Evolutionary conservation across 2,888 invertebrate genomes (phyloP), one percentile per base, ranked within the genome.

Genomic region (Caenorhabditis sinica): DNA sequence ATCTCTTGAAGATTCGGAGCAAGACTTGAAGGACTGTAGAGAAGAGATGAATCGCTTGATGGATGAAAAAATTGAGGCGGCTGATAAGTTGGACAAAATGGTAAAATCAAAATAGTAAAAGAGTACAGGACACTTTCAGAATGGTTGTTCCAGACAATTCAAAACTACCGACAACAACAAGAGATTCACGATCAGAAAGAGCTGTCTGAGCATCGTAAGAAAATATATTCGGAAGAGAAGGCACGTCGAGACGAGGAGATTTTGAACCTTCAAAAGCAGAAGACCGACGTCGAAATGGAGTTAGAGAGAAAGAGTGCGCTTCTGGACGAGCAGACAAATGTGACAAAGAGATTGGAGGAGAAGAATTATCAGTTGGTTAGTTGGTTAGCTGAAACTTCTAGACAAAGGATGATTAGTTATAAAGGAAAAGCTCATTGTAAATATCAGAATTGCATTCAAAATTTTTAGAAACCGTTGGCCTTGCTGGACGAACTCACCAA

Each of bases 111-210:
- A 36, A n/a, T 5, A 33, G n/a, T n/a, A n/a, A n/a, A n/a, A n/a
- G n/a, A n/a, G n/a, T n/a, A n/a, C n/a, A n/a, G n/a, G n/a, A n/a
- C n/a, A n/a, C n/a, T n/a, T n/a, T n/a, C n/a, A n/a, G n/a, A 43
- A 58, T 2, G 33, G 40, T 77, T 15, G 17, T 23, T 65, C 28
- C 51, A 87, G 87, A 86, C 88, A 30, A 83, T 88, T n/a, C 80
- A 86, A 61, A 82, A 83, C 51, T 80, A 80, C 43, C 83, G 81
- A 11, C 76, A 83, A 58, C 73, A 83, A 58, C 85, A 86, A 77
- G 85, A 86, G 51, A 73, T 88, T 36, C 80, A 83, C 53, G 83
- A 85, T 23, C 85, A 86, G 43, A 86, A 86, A 36, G 88, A 88
- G 73, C 65, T 88, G 71, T 74, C 85, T 13, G 88, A 86, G 45